Evolutionary conservation across 2,113 vertebrate species (phyloP), one percentile per base, ranked within the genome.

Genomic region (Tychaedon coryphoeus): DNA sequence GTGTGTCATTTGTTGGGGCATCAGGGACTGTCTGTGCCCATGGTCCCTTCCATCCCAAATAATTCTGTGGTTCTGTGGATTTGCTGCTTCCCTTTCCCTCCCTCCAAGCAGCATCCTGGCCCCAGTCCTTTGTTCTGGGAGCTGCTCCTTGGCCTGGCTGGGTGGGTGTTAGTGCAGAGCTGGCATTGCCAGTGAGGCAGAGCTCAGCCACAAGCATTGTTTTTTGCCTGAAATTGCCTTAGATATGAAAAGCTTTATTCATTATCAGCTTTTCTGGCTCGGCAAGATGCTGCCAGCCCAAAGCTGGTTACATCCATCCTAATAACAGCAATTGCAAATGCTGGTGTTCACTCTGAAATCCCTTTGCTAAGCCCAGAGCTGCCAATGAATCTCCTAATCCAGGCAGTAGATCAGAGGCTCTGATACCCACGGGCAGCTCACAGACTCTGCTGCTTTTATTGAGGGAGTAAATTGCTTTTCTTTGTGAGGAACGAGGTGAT

Each of bases 21-120:
- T 14, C 36, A 3, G 0, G 3, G 26, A 0, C 23, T 6, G 0
- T 28, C 58, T 67, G 24, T 5, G 3, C 48, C 54, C 43, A 0
- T 10, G 10, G 11, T 22, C 57, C 48, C 25, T 42, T 42, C 58
- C 50, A 72, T 4, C 34, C 54, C 25, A 28, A 53, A 2, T 9
- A 31, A 15, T 16, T 10, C 57, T 50, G 31, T 12, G 31, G 28
- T 50, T 34, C 3, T 8, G 0, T 42, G 58, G 42, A 14, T 4
- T 57, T 57, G 2, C 20, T 33, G 17, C 38, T 79, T 79, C 62
- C 29, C 2, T 25, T 5, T 73, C 51, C 51, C 51, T 62, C 43
- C 1, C 25, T 65, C 65, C 6, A 1, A n/a, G 40, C 62, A 83
- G 75, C 19, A 42, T 62, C 67, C 54, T 92, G 93, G 85, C 65